phyloP scores from a whole-genome alignment of 1,140 invertebrate species.

The Drosophila pallidifrons region DNA sequence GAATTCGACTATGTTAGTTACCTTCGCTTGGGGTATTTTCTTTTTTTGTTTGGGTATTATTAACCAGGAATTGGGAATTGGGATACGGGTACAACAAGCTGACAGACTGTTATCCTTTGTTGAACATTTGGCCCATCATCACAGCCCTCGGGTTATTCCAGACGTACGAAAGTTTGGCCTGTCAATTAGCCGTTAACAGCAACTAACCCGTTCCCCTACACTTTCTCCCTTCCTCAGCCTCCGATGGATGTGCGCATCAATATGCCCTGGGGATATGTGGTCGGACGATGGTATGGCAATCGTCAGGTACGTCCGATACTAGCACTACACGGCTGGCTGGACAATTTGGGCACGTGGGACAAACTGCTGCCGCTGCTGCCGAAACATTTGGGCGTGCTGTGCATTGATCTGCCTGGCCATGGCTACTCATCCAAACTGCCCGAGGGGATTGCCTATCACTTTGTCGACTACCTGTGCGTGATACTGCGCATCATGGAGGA shows the following conservation, averaged over 20 bases:
- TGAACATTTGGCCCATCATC: not conserved
- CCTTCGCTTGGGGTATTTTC: not conserved
- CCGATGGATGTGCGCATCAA: slow-evolving; percentile 88
- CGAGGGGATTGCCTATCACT: slow-evolving; percentile 87
- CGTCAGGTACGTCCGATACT: slow-evolving; percentile 88
- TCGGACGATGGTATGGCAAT: slow-evolving; percentile 90
- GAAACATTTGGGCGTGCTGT: slow-evolving; percentile 87
- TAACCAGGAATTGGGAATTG: not conserved
- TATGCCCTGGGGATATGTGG: slow-evolving; percentile 88
- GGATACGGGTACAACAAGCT: not conserved
- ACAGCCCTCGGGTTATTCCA: slow-evolving; percentile 26
- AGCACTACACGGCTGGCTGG: slow-evolving; percentile 91
- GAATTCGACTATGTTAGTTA: not conserved
- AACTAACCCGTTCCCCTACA: slow-evolving; percentile 1
- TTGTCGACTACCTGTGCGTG: slow-evolving; percentile 86
- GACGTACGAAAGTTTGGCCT: slow-evolving; percentile 35
- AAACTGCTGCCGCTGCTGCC: slow-evolving; percentile 88
- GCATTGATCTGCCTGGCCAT: slow-evolving; percentile 90
- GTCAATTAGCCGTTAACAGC: slow-evolving; percentile 43
- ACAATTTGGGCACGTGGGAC: slow-evolving; percentile 91
- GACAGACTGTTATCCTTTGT: slow-evolving; percentile 14
- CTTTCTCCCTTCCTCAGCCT: slow-evolving; percentile 49
- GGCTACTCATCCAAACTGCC: slow-evolving; percentile 90
- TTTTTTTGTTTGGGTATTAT: slow-evolving; percentile 13
- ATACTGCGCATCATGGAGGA: slow-evolving; percentile 88